Evolutionary conservation across 2,113 vertebrate genomes (phyloP).

Genomic region (Ochotona princeps): DNA sequence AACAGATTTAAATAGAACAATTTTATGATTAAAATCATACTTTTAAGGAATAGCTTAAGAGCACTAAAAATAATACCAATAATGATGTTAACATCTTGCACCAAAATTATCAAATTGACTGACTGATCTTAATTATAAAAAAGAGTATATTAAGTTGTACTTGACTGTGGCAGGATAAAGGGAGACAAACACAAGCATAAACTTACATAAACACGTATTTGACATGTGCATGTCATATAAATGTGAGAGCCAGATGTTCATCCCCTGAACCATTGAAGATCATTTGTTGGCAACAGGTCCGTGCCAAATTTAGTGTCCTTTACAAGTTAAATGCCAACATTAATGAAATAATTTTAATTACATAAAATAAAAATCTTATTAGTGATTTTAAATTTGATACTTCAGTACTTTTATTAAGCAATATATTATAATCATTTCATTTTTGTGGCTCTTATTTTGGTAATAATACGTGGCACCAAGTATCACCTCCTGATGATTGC

Average conservation of each 20-base stretch:
- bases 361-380: constrained; percentile 34
- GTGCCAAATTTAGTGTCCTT: constrained; percentile 2
- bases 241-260: constrained; percentile 2
- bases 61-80: constrained; percentile 4
- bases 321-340: constrained; percentile 30
- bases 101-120: constrained; percentile 34
- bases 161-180: background rate
- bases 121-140: constrained; percentile 28
- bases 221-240: background rate
- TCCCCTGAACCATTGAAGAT: background rate
- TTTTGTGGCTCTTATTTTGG: constrained; percentile 44
- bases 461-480: constrained; percentile 3
- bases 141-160: background rate
- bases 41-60: constrained; percentile 53
- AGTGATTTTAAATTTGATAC: constrained; percentile 31
- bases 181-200: background rate
- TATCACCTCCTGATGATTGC: constrained; percentile 35
- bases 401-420: constrained; percentile 34
- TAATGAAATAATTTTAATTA: constrained; percentile 54
- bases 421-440: background rate
- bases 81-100: constrained; percentile 4
- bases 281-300: background rate
- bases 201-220: background rate
- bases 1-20: background rate
- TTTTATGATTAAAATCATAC: background rate